phyloP scores from a whole-genome alignment of 2,113 vertebrate species.

The Gavia stellata region DNA sequence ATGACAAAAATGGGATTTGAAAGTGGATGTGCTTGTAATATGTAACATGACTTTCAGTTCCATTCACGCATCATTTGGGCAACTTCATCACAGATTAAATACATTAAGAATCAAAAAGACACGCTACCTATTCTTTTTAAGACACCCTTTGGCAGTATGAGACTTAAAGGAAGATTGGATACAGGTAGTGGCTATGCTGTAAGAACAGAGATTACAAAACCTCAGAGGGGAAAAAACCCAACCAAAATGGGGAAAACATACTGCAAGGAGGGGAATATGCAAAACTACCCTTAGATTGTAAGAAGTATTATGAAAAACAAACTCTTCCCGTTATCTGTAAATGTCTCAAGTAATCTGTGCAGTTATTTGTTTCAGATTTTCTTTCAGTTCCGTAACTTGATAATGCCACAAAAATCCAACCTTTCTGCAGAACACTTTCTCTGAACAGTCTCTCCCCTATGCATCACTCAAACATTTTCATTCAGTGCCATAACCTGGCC shows the following conservation, averaged over 20 bases:
- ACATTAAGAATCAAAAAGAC: neutral
- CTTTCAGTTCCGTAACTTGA: neutral
- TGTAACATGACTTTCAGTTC: neutral
- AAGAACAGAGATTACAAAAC: neutral
- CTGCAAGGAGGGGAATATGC: neutral
- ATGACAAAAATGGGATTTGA: constrained; percentile 20
- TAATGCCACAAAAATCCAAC: neutral
- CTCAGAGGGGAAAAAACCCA: neutral
- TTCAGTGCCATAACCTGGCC: neutral
- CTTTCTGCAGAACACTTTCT: neutral
- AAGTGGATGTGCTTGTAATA: neutral
- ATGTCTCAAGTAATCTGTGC: neutral
- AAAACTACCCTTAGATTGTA: neutral
- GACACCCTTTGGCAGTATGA: neutral
- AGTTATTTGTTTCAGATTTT: neutral
- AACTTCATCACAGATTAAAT: neutral
- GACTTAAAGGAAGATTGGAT: neutral
- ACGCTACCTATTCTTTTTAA: neutral
- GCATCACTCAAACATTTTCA: neutral
- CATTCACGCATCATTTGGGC: neutral
- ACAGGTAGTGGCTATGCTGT: neutral
- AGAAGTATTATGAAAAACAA: neutral
- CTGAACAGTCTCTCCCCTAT: neutral
- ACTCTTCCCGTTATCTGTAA: neutral
- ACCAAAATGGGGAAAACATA: neutral